Conservation (phyloP, 2,113 vertebrate species). For the Paramormyrops kingsleyae region DNA sequence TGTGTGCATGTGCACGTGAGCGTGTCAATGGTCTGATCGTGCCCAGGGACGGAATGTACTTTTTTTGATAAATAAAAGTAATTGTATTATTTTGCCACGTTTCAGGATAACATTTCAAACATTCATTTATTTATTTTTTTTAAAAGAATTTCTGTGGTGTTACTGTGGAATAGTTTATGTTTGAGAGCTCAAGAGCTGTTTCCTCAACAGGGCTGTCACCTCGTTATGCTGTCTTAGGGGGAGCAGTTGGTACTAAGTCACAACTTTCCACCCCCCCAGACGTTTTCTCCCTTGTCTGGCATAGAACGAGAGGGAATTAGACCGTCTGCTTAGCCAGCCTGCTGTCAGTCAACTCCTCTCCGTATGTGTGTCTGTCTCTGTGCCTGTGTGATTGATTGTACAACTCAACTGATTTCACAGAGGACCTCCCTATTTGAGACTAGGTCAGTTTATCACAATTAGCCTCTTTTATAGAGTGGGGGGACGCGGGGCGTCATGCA, state of each 20-base stretch:
- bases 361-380: neutral
- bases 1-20: neutral
- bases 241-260: neutral
- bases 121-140: no score
- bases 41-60: neutral
- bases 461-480: neutral
- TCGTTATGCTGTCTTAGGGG: neutral
- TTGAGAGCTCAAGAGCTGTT: neutral
- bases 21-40: neutral
- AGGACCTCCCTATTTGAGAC: neutral
- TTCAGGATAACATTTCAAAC: neutral
- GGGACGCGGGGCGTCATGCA: neutral
- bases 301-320: neutral
- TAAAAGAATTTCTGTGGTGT: neutral
- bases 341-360: neutral
- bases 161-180: neutral
- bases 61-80: neutral
- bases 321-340: neutral
- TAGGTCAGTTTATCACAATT: constrained; percentile 3
- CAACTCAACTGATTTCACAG: neutral
- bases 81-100: no score
- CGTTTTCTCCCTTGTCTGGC: neutral
- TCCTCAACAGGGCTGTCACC: neutral
- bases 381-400: neutral
- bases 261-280: neutral